Conservation (phyloP, 2,797 vertebrate species). For the Sciaenops ocellatus region DNA sequence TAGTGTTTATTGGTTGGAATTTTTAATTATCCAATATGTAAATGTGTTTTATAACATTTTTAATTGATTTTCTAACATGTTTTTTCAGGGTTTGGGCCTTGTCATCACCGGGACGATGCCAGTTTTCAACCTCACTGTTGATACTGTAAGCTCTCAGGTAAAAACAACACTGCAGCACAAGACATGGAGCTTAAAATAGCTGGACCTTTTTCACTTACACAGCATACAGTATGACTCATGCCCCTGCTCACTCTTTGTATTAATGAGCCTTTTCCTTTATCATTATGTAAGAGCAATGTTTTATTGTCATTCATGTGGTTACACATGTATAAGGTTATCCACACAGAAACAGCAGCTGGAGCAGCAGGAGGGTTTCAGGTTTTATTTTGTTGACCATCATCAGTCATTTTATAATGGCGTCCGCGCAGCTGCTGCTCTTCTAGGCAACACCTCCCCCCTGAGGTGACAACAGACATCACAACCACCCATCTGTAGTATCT, state of each 20-base stretch:
- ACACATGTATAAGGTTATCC: conserved; percentile 5
- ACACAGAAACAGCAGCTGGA: conserved; percentile 1
- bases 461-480: conserved; percentile 67
- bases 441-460: conserved; percentile 76
- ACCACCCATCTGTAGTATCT: conserved; percentile 20
- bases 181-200: conserved; percentile 14
- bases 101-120: conserved; percentile 97
- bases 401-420: conserved; percentile 46
- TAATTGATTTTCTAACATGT: conserved; percentile 1
- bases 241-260: neutral
- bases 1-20: neutral
- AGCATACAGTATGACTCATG: conserved; percentile 14
- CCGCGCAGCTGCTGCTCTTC: conserved; percentile 41
- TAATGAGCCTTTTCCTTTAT: conserved; percentile 24
- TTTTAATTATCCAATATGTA: neutral
- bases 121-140: conserved; percentile 95
- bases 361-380: neutral
- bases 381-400: conserved; percentile 45
- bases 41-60: neutral
- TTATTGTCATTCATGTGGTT: neutral
- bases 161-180: conserved; percentile 28
- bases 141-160: conserved; percentile 86
- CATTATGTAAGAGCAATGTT: conserved; percentile 17
- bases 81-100: conserved; percentile 91
- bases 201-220: conserved; percentile 4